These are phyloP conservation scores for Rambutsinella grinnellia DNA, from an alignment of 2,888 invertebrate species.

Conservation along the genomic window DNA sequence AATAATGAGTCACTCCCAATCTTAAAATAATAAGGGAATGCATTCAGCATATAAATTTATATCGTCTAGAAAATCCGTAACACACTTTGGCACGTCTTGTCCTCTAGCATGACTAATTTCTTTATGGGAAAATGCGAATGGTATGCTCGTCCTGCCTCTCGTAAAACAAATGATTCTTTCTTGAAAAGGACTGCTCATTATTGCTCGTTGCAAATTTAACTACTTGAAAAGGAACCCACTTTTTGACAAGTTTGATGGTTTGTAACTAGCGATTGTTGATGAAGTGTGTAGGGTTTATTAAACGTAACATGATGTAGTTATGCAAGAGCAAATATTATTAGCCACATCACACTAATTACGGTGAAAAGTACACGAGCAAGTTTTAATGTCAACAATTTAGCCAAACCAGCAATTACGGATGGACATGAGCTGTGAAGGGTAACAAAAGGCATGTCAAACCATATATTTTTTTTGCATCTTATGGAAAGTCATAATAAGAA, in stretches of 20 bases:
- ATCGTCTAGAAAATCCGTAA: neutral
- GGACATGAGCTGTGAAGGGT: too few species aligned
- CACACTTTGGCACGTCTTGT: too few species aligned
- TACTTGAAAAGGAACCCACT: slow-evolving; percentile 37
- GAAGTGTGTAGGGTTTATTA: neutral
- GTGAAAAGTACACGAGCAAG: slow-evolving; percentile 32
- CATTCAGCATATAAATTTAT: neutral
- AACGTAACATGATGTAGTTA: neutral
- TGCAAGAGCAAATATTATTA: slow-evolving; percentile 15
- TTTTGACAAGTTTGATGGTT: slow-evolving; percentile 24
- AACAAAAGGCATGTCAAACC: too few species aligned
- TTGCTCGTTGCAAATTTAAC: slow-evolving; percentile 35
- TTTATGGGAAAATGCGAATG: slow-evolving; percentile 9
- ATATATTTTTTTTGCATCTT: too few species aligned
- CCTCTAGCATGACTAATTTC: slow-evolving; percentile 35
- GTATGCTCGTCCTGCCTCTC: too few species aligned
- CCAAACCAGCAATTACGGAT: too few species aligned
- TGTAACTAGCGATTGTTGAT: too few species aligned
- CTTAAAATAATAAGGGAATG: neutral
- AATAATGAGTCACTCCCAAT: neutral
- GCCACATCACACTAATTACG: slow-evolving; percentile 41
- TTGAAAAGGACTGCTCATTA: slow-evolving; percentile 38
- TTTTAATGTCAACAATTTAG: too few species aligned
- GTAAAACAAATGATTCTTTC: slow-evolving; percentile 41
- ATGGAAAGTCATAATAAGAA: neutral